Conservation (phyloP, 2,888 invertebrate genomes). For the Chouioia cunea region DNA sequence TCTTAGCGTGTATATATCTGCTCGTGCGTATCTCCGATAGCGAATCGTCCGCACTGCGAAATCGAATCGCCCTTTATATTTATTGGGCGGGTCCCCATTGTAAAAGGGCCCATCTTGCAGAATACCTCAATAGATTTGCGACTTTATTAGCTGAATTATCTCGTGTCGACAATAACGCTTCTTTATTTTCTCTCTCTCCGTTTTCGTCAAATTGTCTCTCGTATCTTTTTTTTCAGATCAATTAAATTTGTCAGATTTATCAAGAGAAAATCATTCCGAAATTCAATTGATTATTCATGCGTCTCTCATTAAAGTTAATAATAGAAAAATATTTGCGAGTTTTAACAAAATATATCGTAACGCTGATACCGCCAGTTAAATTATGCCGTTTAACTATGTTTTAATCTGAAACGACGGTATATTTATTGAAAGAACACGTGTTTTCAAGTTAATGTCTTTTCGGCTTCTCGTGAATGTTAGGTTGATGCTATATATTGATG, state of each 20-base stretch:
- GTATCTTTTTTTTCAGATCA: no score
- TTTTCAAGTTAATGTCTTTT: conserved; percentile 28
- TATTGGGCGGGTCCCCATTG: conserved; percentile 20
- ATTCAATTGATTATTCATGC: no score
- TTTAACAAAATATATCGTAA: no score
- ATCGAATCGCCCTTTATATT: conserved; percentile 24
- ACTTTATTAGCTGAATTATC: conserved; percentile 45
- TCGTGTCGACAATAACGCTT: conserved; percentile 4
- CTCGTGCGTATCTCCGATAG: conserved; percentile 6
- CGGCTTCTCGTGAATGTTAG: conserved; percentile 26
- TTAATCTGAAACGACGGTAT: conserved; percentile 20
- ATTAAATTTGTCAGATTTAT: no score
- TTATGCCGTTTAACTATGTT: conserved; percentile 15
- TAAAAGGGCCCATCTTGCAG: background rate
- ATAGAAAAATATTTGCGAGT: no score
- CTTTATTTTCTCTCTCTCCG: conserved; percentile 1
- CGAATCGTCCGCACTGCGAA: background rate
- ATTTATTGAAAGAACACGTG: conserved; percentile 39
- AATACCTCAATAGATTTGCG: conserved; percentile 42
- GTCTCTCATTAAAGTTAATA: no score
- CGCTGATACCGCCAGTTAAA: conserved; percentile 12
- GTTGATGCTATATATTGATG: no score
- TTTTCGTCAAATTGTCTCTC: no score
- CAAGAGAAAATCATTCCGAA: no score
- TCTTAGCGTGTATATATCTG: background rate